Evolutionary conservation across 1,140 invertebrate genomes (phyloP), one percentile per base, ranked within the genome.

Genomic region (Armadillidium nasatum): DNA sequence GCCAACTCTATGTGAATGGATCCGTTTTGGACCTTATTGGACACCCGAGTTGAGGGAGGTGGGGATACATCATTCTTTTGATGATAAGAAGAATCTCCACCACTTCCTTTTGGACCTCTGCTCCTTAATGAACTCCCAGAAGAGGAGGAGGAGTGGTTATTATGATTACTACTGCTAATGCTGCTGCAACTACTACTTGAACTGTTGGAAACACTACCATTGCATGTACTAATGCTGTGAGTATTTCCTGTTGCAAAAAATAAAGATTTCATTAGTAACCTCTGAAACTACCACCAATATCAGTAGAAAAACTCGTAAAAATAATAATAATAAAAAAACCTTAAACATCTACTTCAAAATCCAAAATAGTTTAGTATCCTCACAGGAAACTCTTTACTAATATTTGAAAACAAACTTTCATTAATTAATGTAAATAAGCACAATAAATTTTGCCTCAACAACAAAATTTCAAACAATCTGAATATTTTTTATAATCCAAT

Each of bases 1-100:
- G 87, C 87, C 73, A 87, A 80, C 78, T 88, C 87, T 73, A 76
- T 75, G 33, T 81, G 82, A 45, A 82, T 84, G 79, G 83, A 85
- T 77, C 87, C 87, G 83, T 88, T 88, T 72, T 84, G 86, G 74
- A 68, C 54, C 60, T 75, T 60, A 60, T 60, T 60, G 19, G 50
- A 60, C 11, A 60, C 50, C 19, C 50, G 50, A 19, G 50, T 13
- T 60, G 50, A 19, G 19, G 50, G 50, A 1, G 50, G 50, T 2
- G 50, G 50, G 50, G 50, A 60, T 13, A 60, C 50, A 60, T 60
- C 50, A 60, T 60, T 19, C 50, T 60, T 60, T 19, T 60, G 50
- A 19, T 60, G 19, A 19, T 60, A 60, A 60, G 11, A 19, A 60
- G 11, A 13, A 15, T 15, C 50, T 60, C 50, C 50, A 1, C 33